Conservation (phyloP, 2,797 vertebrate genomes). For the Girardinus metallicus region DNA sequence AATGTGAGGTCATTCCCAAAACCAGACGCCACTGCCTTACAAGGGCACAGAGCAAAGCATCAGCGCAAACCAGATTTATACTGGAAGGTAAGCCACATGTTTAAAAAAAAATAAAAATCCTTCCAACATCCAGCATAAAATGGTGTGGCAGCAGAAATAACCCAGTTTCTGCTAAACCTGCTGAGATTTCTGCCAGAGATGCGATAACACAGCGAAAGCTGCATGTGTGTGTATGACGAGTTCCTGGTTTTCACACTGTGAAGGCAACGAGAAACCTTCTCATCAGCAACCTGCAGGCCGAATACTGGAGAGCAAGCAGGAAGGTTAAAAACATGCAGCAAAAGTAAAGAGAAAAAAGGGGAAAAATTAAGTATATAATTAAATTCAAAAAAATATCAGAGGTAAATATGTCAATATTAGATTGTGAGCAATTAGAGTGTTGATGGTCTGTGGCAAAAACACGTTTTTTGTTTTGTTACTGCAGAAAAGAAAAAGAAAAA, state of each 20-base stretch:
- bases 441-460: not conserved
- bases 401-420: not conserved
- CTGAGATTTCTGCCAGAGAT: conserved; percentile 21
- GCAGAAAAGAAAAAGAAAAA: not conserved
- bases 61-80: conserved; percentile 38
- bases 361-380: not conserved
- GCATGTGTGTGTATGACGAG: conserved; percentile 16
- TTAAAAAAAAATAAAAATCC: conserved; percentile 20
- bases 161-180: conserved; percentile 23
- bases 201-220: conserved; percentile 28
- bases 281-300: conserved; percentile 42
- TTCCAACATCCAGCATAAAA: conserved; percentile 11
- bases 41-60: conserved; percentile 47
- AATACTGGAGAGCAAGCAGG: conserved; percentile 32
- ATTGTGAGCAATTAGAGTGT: not conserved
- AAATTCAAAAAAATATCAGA: not conserved
- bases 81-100: conserved; percentile 25
- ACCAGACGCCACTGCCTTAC: conserved; percentile 53
- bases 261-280: conserved; percentile 45
- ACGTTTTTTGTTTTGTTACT: not conserved
- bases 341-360: not conserved
- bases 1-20: conserved; percentile 57
- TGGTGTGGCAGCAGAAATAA: conserved; percentile 11
- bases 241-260: conserved; percentile 33
- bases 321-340: conserved; percentile 23